Conservation (phyloP, 2,797 vertebrate species). For the Intellagama lesueurii region DNA sequence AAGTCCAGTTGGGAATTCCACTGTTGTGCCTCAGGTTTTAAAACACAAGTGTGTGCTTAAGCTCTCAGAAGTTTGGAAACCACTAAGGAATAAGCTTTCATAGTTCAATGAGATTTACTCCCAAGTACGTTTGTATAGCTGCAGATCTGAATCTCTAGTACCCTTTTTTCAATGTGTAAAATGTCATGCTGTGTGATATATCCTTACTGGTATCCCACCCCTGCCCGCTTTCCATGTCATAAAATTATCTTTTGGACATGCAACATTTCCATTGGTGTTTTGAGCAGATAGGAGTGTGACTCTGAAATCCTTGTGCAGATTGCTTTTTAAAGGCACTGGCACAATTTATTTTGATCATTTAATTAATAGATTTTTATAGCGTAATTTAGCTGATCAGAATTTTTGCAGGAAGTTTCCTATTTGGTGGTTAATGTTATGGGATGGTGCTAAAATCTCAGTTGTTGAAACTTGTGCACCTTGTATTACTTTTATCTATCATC, state of each 20-base stretch:
- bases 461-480: background rate
- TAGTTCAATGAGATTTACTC: background rate
- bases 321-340: background rate
- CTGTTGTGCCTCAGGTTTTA: background rate
- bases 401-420: background rate
- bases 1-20: background rate
- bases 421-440: background rate
- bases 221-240: slow-evolving; percentile 6
- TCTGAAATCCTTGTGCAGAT: background rate
- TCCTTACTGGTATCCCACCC: background rate
- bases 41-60: background rate
- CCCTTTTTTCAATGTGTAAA: background rate
- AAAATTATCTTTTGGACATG: slow-evolving; percentile 30
- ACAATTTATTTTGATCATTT: slow-evolving; percentile 21
- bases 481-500: background rate
- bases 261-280: slow-evolving; percentile 20
- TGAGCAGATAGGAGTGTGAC: slow-evolving; percentile 16
- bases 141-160: background rate
- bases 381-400: background rate
- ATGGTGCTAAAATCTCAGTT: background rate
- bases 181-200: background rate
- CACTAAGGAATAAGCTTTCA: too few relatives aligned
- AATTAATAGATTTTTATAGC: slow-evolving; percentile 30
- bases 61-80: background rate
- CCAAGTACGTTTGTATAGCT: background rate